phyloP scores from a whole-genome alignment of 2,888 invertebrate species.

The Dasysyrphus albostriatus region DNA sequence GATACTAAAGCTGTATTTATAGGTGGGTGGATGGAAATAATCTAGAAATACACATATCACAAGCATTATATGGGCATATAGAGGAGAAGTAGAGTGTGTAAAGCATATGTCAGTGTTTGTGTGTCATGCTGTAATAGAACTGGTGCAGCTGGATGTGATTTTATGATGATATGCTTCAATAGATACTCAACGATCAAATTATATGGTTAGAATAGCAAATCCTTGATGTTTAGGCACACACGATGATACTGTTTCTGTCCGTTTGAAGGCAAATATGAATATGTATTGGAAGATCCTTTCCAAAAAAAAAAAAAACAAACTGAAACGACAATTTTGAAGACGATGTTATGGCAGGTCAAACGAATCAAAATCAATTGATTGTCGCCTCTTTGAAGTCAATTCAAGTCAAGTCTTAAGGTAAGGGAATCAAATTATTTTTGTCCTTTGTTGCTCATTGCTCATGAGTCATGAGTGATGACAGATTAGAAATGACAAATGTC shows the following conservation, averaged over 20 bases:
- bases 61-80: background rate
- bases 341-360: background rate
- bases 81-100: background rate
- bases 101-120: background rate
- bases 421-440: too few species aligned
- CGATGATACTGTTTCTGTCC: background rate
- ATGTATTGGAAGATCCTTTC: background rate
- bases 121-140: constrained; percentile 46
- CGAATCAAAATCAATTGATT: background rate
- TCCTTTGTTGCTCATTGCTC: too few species aligned
- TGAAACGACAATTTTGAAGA: background rate
- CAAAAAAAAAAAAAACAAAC: background rate
- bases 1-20: constrained; percentile 70
- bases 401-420: too few species aligned
- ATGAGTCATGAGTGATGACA: too few species aligned
- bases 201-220: constrained; percentile 67
- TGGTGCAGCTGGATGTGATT: constrained; percentile 69
- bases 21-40: constrained; percentile 38
- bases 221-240: constrained; percentile 43
- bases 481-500: too few species aligned
- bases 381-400: too few species aligned
- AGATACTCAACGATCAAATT: constrained; percentile 73
- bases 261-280: background rate
- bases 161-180: constrained; percentile 72
- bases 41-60: constrained; percentile 20